Evolutionary conservation across 1,140 invertebrate species (phyloP).

Genomic region (Drosophila subobscura): DNA sequence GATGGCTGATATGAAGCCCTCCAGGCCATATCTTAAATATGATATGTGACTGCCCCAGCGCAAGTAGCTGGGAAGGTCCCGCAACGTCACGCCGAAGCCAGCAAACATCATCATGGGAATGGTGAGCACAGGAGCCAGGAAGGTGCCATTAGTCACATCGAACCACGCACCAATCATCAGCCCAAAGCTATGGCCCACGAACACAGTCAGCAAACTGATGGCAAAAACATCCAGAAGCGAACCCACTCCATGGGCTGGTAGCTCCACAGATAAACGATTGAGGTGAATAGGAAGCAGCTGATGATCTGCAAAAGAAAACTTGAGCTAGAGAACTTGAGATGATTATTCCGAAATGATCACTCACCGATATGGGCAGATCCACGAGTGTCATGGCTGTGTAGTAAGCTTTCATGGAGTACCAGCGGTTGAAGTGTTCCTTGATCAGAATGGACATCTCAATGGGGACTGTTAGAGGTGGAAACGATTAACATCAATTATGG

Average conservation of each 20-base stretch:
- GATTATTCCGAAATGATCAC: constrained; percentile 31
- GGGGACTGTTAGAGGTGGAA: constrained; percentile 86
- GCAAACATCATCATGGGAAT: constrained; percentile 95
- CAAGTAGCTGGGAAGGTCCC: constrained; percentile 91
- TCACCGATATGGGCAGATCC: constrained; percentile 90
- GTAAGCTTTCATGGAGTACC: constrained; percentile 97
- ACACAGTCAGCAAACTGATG: constrained; percentile 91
- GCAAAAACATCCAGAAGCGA: constrained; percentile 93
- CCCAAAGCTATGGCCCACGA: constrained; percentile 95
- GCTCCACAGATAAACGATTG: constrained; percentile 94
- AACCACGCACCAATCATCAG: constrained; percentile 94
- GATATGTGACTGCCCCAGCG: constrained; percentile 95
- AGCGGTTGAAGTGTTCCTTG: constrained; percentile 97
- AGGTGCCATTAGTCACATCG: constrained; percentile 92
- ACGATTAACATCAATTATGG: not conserved
- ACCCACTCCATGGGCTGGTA: constrained; percentile 90
- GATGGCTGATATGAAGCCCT: constrained; percentile 91
- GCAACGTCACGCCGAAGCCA: constrained; percentile 90
- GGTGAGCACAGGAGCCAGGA: constrained; percentile 90
- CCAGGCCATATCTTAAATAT: constrained; percentile 94
- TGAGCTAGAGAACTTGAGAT: not conserved
- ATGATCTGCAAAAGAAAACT: constrained; percentile 85
- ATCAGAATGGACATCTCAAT: constrained; percentile 94
- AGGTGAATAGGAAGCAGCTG: constrained; percentile 90
- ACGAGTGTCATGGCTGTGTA: constrained; percentile 94